A percentile compares a stretch with the other conserved stretches of the same genome.
phyloP scores from a whole-genome alignment of 2,113 vertebrate species.

The Eulemur rufifrons region DNA sequence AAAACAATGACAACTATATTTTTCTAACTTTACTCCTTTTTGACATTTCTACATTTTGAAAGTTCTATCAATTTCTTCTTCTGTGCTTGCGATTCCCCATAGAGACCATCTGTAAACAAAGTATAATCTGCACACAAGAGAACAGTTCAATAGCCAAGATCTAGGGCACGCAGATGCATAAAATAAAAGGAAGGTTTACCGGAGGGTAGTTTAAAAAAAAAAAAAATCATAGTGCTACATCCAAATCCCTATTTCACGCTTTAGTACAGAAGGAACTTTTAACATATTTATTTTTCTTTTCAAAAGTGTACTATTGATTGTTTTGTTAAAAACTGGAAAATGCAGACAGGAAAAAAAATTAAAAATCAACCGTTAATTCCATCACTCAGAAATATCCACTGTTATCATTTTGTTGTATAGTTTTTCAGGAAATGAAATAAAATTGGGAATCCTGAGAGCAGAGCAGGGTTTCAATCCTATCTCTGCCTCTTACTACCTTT shows the following conservation, averaged over 20 bases:
- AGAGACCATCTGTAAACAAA: conserved; percentile 12
- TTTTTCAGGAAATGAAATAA: conserved; percentile 1
- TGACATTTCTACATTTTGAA: conserved; percentile 30
- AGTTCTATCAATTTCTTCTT: not conserved
- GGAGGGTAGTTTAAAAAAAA: not conserved
- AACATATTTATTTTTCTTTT: not conserved
- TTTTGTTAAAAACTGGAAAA: conserved; percentile 33
- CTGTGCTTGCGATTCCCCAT: not conserved
- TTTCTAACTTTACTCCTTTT: conserved; percentile 31
- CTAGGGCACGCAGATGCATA: not conserved
- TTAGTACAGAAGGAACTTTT: not conserved
- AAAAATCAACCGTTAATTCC: not conserved
- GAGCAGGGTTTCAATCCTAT: not conserved
- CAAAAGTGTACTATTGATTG: not conserved
- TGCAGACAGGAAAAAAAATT: not conserved
- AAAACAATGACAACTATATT: not conserved
- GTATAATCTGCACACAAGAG: not conserved
- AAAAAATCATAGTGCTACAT: not conserved
- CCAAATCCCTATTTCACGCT: not conserved
- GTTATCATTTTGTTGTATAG: not conserved
- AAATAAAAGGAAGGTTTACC: conserved; percentile 39
- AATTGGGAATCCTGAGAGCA: not conserved
- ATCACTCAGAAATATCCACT: not conserved
- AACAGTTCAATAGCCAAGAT: not conserved
- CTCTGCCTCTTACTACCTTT: not conserved